Evolutionary conservation across 1,140 invertebrate genomes (phyloP), one percentile per base, ranked within the genome.

Genomic region (Drosophila murphyi): DNA sequence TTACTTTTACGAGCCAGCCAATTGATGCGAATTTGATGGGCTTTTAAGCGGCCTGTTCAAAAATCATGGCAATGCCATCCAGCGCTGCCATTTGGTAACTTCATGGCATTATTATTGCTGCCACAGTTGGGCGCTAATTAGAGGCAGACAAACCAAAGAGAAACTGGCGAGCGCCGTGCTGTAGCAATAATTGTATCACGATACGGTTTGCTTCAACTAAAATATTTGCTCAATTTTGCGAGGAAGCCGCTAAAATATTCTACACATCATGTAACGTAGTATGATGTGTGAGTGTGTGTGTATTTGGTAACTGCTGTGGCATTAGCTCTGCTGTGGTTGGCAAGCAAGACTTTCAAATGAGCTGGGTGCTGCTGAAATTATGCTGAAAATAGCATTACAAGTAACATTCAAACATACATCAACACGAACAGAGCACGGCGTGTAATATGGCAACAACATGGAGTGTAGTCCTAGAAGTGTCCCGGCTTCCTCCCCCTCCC

Each of bases 171-270:
- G 20, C 10, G 34, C 47, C 47, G 7, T 65, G 12, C 10, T 57
- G 10, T 1, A 32, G 34, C 7, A 64, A 65, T 37, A 56, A 63
- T 20, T 35, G 31, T 47, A 72, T 39, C 50, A 51, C 34, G 56
- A 65, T 35, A 43, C 47, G 43, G 37, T 59, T 70, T 71, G 50
- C 70, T 43, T 51, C 55, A 67, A 75, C 50, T 71, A 61, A 78
- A 81, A 86, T 85, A 85, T 81, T 86, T 86, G 70, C 70, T 60
- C 56, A 75, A 67, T 64, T 74, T 67, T 31, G 47, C 41, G 56
- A 47, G 57, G 52, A 70, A 55, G 51, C 77, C 76, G 47, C 56
- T 59, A 71, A 55, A 60, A 61, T 69, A 55, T 55, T 64, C 10
- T 48, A 64, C 45, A 12, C 45, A 54, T 10, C 29, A 3, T 41